These are phyloP conservation scores for Eulithis prunata DNA, from an alignment of 2,888 invertebrate genomes.

Conservation along the genomic window DNA sequence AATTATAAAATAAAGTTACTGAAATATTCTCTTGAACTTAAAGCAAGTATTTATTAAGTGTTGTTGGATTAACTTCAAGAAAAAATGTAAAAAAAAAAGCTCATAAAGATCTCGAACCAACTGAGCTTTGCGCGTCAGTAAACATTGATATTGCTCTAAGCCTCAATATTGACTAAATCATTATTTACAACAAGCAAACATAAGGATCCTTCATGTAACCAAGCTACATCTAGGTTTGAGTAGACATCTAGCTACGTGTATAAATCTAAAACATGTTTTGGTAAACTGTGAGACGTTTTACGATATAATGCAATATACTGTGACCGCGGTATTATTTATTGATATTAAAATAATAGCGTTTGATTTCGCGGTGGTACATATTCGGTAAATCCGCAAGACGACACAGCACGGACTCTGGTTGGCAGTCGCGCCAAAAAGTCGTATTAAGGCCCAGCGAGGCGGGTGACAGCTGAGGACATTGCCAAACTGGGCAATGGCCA, in stretches of 20 bases:
- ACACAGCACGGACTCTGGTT: conserved; percentile 2
- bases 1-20: no score
- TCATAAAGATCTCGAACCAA: conserved; percentile 14
- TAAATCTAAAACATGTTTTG: no score
- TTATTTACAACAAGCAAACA: conserved; percentile 20
- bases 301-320: no score
- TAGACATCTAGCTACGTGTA: no score
- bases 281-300: no score
- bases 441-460: background rate
- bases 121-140: conserved; percentile 5
- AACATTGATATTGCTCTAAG: conserved; percentile 27
- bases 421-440: conserved; percentile 24
- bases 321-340: background rate
- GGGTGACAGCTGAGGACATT: conserved; percentile 19
- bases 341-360: background rate
- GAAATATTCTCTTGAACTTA: background rate
- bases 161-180: conserved; percentile 21
- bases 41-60: background rate
- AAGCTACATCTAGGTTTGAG: background rate
- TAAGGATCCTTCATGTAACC: conserved; percentile 9
- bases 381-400: conserved; percentile 2
- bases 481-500: conserved; percentile 24
- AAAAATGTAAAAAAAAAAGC: conserved; percentile 5
- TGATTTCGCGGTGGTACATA: background rate
- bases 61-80: conserved; percentile 3